Base-by-base conservation (phyloP, 2,888 invertebrate species). In the Oxycera nigricornis region DNA sequence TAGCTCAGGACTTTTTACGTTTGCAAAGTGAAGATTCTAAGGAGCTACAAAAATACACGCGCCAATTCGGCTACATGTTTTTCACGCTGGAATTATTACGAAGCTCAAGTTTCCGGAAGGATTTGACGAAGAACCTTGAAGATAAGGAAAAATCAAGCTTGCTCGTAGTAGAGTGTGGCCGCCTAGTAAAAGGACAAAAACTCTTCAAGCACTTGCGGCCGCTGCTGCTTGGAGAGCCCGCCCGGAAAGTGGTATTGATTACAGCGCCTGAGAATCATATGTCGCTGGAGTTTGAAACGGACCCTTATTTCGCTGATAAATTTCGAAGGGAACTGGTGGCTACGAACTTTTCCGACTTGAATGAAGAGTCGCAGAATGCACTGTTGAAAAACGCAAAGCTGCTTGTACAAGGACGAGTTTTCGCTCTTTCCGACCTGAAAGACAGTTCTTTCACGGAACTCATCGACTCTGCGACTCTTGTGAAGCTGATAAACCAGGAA, bases 1-100 rank as follows among this genome's bases (percentile, higher is more conserved):
- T 62, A 2, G 46, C 39, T 35, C 73, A 73, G 20, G 61, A 46
- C 9, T 61, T 73, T 61, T 35, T 26, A 14, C 14, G 9, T 2
- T 14, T 73, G 17, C 41, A 22, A 28, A 9, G 17, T 2, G 2
- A 30, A 2, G 31, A 39, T 20, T 14, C 22, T n/a, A 2, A 2
- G 3, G 50, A 41, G 2, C 31, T 22, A 0, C n/a, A 7, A 3
- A 17, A 20, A 14, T 73, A 46, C 20, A 61, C 61, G 9, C 46
- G 46, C 17, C 24, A 9, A 3, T 61, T 61, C 11, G 73, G 73
- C 30, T 31, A 61, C 20, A 73, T 73, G 2, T 73, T 73, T 50
- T 9, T 61, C 7, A 22, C n/a, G 39, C 20, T 73, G 24, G 9
- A 50, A 11, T 61, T 61, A 61, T 20, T 73, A 1, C 17, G 46